These are phyloP conservation scores for Hesperophylax magnus DNA, from an alignment of 1,140 invertebrate genomes.

Conservation along the genomic window DNA sequence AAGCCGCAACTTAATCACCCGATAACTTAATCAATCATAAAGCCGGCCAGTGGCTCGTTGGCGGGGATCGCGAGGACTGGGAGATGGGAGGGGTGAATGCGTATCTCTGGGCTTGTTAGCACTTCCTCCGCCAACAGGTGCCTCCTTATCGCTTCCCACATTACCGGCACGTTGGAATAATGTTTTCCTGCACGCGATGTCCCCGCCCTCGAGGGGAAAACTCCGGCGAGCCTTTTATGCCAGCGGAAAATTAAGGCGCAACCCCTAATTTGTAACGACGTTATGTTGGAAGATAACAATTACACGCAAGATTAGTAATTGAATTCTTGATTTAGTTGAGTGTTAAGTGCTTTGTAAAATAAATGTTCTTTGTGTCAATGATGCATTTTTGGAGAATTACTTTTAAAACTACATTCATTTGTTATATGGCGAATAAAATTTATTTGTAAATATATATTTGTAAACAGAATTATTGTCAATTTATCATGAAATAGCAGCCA, in stretches of 20 bases:
- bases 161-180: conserved; percentile 40
- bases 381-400: too few species aligned
- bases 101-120: conserved; percentile 37
- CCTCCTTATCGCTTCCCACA: conserved; percentile 40
- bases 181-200: conserved; percentile 48
- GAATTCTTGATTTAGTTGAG: conserved; percentile 2
- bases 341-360: conserved; percentile 5
- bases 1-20: conserved; percentile 10
- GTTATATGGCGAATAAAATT: too few species aligned
- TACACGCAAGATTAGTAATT: conserved; percentile 26
- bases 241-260: conserved; percentile 24
- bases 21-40: conserved; percentile 32
- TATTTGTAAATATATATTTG: too few species aligned
- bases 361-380: not conserved
- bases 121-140: conserved; percentile 51
- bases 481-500: too few species aligned
- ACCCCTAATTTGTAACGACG: conserved; percentile 31
- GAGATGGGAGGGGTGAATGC: too few species aligned
- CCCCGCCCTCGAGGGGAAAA: conserved; percentile 12
- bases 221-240: conserved; percentile 4
- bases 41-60: not conserved
- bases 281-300: conserved; percentile 24
- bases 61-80: not conserved
- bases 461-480: too few species aligned
- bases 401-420: too few species aligned